phyloP scores from a whole-genome alignment of 2,113 vertebrate species.

The Tetrax tetrax region DNA sequence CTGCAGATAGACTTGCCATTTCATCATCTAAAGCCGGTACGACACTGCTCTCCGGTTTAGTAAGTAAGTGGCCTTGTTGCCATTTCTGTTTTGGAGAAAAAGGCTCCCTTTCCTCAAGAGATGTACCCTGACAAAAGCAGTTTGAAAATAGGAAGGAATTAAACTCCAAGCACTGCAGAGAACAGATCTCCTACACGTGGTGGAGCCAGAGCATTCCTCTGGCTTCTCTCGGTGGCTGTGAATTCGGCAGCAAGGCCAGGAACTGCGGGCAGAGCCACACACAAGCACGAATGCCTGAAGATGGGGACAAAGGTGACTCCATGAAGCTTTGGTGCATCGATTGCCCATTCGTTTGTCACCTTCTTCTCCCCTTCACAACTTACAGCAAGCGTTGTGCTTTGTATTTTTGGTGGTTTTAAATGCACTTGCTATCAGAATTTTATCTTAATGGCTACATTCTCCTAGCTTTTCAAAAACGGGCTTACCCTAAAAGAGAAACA shows the following conservation, averaged over 20 bases:
- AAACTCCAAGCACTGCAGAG: not conserved
- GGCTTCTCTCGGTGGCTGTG: not conserved
- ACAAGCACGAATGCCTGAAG: not conserved
- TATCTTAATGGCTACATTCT: not conserved
- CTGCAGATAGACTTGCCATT: not conserved
- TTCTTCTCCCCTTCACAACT: not conserved
- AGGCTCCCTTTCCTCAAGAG: not conserved
- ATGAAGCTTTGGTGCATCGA: not conserved
- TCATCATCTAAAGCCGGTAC: fast-evolving
- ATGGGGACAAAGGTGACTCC: not conserved
- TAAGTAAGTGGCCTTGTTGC: fast-evolving
- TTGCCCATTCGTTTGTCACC: not conserved
- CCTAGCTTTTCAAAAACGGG: not conserved
- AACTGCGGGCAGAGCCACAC: not conserved
- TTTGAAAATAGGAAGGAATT: not conserved
- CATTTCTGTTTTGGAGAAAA: not conserved
- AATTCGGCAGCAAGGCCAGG: not conserved
- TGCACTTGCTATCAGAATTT: not conserved
- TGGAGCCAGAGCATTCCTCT: conserved; percentile 62
- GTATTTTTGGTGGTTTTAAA: not conserved
- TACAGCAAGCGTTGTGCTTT: not conserved
- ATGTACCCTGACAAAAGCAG: not conserved
- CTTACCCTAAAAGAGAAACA: not conserved
- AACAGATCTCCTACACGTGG: conserved; percentile 17
- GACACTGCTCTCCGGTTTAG: not conserved